Conservation (phyloP, 2,113 vertebrate genomes). For the Ochotona princeps region DNA sequence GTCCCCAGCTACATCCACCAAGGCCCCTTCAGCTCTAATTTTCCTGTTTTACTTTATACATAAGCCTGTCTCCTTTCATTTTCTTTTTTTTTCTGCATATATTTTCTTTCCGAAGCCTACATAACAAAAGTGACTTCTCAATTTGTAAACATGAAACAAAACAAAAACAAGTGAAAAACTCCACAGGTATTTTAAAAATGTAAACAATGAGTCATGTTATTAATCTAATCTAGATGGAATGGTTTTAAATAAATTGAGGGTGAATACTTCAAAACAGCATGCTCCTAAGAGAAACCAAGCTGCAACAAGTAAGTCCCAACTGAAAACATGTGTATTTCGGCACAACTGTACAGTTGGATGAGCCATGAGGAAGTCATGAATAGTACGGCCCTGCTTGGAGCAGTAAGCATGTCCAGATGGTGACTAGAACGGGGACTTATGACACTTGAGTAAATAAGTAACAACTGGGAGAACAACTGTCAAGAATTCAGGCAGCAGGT, state of each 20-base stretch:
- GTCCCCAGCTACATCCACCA: neutral
- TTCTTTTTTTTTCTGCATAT: slow-evolving; percentile 11
- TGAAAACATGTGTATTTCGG: neutral
- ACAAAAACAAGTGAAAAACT: neutral
- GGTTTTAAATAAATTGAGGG: slow-evolving; percentile 27
- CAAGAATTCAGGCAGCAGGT: neutral
- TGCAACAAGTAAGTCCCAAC: neutral
- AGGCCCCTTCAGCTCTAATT: slow-evolving; percentile 18
- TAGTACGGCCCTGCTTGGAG: neutral
- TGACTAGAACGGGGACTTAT: neutral
- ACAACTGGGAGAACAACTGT: neutral
- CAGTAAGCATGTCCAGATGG: neutral
- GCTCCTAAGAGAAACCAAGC: slow-evolving; percentile 1
- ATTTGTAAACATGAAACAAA: neutral
- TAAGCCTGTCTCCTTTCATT: neutral
- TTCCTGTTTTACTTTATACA: slow-evolving; percentile 31
- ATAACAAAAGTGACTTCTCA: neutral
- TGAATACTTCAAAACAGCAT: slow-evolving; percentile 28
- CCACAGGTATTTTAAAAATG: slow-evolving; percentile 13
- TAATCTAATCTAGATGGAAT: neutral
- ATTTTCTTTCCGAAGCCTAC: slow-evolving; percentile 15
- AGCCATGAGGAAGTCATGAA: neutral
- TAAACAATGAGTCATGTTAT: slow-evolving; percentile 30
- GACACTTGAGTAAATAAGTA: neutral
- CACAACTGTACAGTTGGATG: neutral